Evolutionary conservation across 2,888 invertebrate genomes (phyloP).

Genomic region (Meiosimyza platycephala): DNA sequence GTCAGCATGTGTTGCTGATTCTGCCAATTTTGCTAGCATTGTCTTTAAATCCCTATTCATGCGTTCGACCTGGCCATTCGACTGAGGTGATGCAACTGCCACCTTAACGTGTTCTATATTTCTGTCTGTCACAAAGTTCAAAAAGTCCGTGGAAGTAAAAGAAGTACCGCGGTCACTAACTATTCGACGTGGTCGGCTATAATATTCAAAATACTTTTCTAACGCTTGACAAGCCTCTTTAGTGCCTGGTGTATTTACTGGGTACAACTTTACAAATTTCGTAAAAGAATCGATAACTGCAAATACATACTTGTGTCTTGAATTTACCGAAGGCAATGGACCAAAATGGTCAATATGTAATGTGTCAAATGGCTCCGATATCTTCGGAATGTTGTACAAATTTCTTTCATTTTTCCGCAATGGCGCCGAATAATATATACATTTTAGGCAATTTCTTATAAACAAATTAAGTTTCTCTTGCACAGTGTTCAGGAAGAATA

Average conservation of each 20-base stretch:
- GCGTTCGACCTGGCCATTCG: neutral
- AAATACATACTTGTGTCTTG: slow-evolving; percentile 1
- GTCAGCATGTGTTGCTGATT: slow-evolving; percentile 1
- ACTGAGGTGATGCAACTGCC: slow-evolving; percentile 30
- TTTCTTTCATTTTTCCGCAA: slow-evolving; percentile 17
- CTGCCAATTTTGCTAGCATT: slow-evolving; percentile 2
- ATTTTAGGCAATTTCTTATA: slow-evolving; percentile 14
- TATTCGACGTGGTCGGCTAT: slow-evolving; percentile 36
- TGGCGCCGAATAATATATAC: slow-evolving; percentile 26
- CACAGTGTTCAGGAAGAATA: too few species aligned
- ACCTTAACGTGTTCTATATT: slow-evolving; percentile 39
- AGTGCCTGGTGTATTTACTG: slow-evolving; percentile 36
- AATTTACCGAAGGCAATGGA: slow-evolving; percentile 16
- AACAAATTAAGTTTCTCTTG: neutral
- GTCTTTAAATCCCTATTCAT: neutral
- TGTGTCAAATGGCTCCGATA: slow-evolving; percentile 29
- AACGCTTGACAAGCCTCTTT: slow-evolving; percentile 30
- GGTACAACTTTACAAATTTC: slow-evolving; percentile 28
- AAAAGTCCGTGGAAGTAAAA: slow-evolving; percentile 38
- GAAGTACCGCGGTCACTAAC: slow-evolving; percentile 27
- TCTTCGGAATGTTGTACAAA: slow-evolving; percentile 20
- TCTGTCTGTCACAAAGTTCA: slow-evolving; percentile 23
- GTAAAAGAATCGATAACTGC: too few species aligned
- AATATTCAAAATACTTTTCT: slow-evolving; percentile 29
- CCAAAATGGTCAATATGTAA: slow-evolving; percentile 30